phyloP scores from a whole-genome alignment of 1,140 invertebrate genomes.

The Batillaria attramentaria region DNA sequence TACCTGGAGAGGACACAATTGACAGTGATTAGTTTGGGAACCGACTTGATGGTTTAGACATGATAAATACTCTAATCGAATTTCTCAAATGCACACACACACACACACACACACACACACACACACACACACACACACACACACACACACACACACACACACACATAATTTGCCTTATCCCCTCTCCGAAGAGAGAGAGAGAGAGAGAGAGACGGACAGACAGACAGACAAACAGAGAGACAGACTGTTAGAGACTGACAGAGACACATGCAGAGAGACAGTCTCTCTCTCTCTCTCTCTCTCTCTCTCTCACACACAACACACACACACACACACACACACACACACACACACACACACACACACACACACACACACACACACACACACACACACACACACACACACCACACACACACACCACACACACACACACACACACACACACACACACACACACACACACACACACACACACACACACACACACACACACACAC shows the following conservation, averaged over 20 bases:
- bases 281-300: constrained; percentile 12
- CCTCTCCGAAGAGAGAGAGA: too few relatives aligned
- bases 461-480: constrained; percentile 19
- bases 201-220: too few relatives aligned
- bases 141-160: not conserved
- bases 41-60: not conserved
- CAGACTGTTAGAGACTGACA: too few relatives aligned
- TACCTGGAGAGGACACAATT: not conserved
- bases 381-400: constrained; percentile 12
- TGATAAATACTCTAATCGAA: not conserved
- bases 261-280: too few relatives aligned
- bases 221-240: too few relatives aligned
- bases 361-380: constrained; percentile 10
- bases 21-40: not conserved
- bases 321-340: not conserved
- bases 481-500: not conserved
- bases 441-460: constrained; percentile 18
- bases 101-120: not conserved
- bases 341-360: not conserved
- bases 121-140: not conserved
- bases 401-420: constrained; percentile 24
- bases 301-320: not conserved
- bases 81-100: not conserved
- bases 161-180: too few relatives aligned
- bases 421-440: constrained; percentile 23